A percentile compares a stretch with the other conserved stretches of the same genome.
Evolutionary conservation across 1,140 invertebrate species (phyloP).

Genomic region (Pararge aegeria): DNA sequence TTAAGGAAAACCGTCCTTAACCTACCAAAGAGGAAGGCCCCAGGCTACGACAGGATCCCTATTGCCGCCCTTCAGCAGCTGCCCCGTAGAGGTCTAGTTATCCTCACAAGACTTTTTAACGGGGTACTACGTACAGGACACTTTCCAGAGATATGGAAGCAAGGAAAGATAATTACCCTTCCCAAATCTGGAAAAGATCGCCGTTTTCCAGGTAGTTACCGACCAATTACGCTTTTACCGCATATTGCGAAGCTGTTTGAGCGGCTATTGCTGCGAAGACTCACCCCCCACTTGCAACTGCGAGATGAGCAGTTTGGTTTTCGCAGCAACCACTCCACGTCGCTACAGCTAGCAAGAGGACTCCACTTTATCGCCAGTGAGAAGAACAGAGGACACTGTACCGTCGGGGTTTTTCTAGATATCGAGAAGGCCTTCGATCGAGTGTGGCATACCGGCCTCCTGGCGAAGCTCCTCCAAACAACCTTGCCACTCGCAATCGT

Average conservation of each 20-base stretch:
- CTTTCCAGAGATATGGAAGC: conserved; percentile 11
- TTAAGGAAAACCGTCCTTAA: neutral
- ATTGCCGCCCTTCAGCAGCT: conserved; percentile 1
- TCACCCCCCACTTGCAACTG: neutral
- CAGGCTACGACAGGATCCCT: too few species aligned
- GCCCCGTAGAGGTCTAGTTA: neutral
- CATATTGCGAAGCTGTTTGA: neutral
- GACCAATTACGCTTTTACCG: conserved; percentile 9
- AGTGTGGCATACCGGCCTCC: neutral
- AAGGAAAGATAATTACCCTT: neutral
- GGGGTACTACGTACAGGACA: conserved; percentile 1
- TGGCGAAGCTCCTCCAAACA: neutral
- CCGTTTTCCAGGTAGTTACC: neutral
- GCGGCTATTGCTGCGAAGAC: neutral
- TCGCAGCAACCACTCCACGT: conserved; percentile 13
- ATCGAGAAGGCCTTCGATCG: neutral
- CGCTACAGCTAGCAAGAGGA: conserved; percentile 17
- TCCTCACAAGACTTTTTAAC: neutral
- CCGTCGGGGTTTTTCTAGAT: too few species aligned
- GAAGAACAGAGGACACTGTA: neutral
- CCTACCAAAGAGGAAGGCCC: neutral
- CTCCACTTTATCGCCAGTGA: conserved; percentile 5
- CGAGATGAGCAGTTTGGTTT: conserved; percentile 13
- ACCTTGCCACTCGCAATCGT: neutral
- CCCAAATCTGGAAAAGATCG: conserved; percentile 9